Percentiles rank a stretch among this genome's conserved stretches.
Evolutionary conservation across 2,888 invertebrate species (phyloP).

Genomic region (Pachliopta kotzebuea): DNA sequence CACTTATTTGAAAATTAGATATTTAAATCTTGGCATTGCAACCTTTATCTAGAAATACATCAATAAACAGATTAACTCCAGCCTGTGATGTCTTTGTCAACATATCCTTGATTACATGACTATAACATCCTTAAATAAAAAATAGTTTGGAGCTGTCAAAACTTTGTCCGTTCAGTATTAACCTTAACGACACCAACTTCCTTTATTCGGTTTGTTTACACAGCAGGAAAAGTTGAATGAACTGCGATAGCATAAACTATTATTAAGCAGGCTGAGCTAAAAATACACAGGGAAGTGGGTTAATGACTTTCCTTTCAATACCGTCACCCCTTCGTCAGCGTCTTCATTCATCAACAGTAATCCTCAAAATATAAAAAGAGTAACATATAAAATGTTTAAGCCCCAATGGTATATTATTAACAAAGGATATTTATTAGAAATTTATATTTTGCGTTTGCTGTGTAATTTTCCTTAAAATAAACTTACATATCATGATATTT

Average conservation of each 20-base stretch:
- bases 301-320: constrained; percentile 60
- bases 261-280: constrained; percentile 51
- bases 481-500: not conserved
- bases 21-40: no score
- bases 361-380: constrained; percentile 15
- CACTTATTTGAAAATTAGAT: no score
- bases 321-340: constrained; percentile 41
- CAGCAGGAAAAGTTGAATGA: constrained; percentile 34
- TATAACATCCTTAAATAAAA: constrained; percentile 23
- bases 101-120: constrained; percentile 14
- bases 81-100: constrained; percentile 1
- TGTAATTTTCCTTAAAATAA: no score
- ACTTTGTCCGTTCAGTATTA: constrained; percentile 19
- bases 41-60: no score
- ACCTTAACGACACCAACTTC: constrained; percentile 27
- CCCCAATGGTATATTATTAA: not conserved
- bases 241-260: constrained; percentile 34
- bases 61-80: not conserved
- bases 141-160: constrained; percentile 29
- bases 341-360: constrained; percentile 27
- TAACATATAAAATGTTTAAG: constrained; percentile 9
- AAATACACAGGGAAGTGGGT: constrained; percentile 66
- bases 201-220: constrained; percentile 33
- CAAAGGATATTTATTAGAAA: not conserved
- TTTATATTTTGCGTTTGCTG: no score